Evolutionary conservation across 2,888 invertebrate genomes (phyloP).

Genomic region (Horisme vitalbata): DNA sequence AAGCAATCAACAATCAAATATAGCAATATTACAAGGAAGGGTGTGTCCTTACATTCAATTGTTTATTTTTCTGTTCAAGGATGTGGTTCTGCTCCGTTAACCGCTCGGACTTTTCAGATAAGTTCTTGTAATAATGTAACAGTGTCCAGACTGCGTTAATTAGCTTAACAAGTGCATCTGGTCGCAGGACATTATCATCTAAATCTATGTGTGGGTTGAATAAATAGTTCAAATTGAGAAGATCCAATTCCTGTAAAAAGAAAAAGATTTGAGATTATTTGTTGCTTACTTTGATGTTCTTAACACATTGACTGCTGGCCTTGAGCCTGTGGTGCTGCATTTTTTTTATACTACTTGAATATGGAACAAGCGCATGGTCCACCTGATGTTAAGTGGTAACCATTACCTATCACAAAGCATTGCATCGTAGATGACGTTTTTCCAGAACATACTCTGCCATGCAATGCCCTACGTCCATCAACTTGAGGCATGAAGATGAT

Average conservation of each 20-base stretch:
- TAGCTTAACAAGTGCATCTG: slow-evolving; percentile 63
- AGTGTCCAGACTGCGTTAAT: slow-evolving; percentile 67
- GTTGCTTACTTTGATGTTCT: too few species aligned
- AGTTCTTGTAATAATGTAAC: slow-evolving; percentile 61
- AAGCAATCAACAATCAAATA: too few species aligned
- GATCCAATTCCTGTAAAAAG: slow-evolving; percentile 61
- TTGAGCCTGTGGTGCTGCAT: too few species aligned
- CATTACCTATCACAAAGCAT: too few species aligned
- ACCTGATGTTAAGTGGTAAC: too few species aligned
- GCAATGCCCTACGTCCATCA: too few species aligned
- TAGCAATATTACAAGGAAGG: background rate
- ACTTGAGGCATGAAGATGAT: too few species aligned
- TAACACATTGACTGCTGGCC: too few species aligned
- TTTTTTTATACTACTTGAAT: too few species aligned
- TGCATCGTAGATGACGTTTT: too few species aligned
- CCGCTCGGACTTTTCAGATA: slow-evolving; percentile 52
- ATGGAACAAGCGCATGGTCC: too few species aligned
- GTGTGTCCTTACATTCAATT: slow-evolving; percentile 60
- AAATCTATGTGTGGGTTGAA: slow-evolving; percentile 71
- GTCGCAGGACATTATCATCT: slow-evolving; percentile 44
- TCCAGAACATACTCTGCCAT: too few species aligned
- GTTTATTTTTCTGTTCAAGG: slow-evolving; percentile 65
- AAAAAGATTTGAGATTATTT: background rate
- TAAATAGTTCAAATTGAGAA: slow-evolving; percentile 62
- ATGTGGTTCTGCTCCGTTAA: slow-evolving; percentile 64